Evolutionary conservation across 2,113 vertebrate genomes (phyloP).

Genomic region (Oplegnathus fasciatus): DNA sequence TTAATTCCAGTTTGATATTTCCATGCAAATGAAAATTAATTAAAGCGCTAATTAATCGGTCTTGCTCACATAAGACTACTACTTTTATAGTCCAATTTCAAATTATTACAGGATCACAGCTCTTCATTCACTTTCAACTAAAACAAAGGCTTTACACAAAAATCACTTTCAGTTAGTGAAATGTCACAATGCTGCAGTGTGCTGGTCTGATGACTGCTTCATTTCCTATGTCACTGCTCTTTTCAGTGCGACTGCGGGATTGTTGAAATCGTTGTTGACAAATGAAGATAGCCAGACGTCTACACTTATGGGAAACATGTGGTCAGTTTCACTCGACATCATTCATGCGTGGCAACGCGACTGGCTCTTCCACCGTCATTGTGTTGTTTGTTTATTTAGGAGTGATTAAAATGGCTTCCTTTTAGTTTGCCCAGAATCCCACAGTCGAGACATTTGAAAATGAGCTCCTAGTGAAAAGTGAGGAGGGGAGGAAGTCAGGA

Average conservation of each 20-base stretch:
- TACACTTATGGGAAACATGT: conserved; percentile 54
- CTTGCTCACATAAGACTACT: background rate
- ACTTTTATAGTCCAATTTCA: conserved; percentile 41
- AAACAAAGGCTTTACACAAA: conserved; percentile 1
- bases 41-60: conserved; percentile 45
- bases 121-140: conserved; percentile 10
- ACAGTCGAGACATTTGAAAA: conserved; percentile 24
- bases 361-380: conserved; percentile 24
- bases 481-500: conserved; percentile 12
- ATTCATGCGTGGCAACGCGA: background rate
- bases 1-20: conserved; percentile 52
- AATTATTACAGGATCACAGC: conserved; percentile 36
- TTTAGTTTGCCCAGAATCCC: conserved; percentile 16
- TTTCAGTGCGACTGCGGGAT: conserved; percentile 11
- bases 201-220: conserved; percentile 32
- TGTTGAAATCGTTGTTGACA: conserved; percentile 69
- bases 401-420: conserved; percentile 55
- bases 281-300: conserved; percentile 79
- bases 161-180: conserved; percentile 5
- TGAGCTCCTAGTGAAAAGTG: conserved; percentile 4
- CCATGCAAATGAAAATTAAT: conserved; percentile 47
- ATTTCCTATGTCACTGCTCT: conserved; percentile 35
- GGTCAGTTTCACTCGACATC: conserved; percentile 39
- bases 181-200: conserved; percentile 21
- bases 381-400: conserved; percentile 61